Evolutionary conservation across 2,113 vertebrate species (phyloP).

Genomic region (Ochotona curzoniae): DNA sequence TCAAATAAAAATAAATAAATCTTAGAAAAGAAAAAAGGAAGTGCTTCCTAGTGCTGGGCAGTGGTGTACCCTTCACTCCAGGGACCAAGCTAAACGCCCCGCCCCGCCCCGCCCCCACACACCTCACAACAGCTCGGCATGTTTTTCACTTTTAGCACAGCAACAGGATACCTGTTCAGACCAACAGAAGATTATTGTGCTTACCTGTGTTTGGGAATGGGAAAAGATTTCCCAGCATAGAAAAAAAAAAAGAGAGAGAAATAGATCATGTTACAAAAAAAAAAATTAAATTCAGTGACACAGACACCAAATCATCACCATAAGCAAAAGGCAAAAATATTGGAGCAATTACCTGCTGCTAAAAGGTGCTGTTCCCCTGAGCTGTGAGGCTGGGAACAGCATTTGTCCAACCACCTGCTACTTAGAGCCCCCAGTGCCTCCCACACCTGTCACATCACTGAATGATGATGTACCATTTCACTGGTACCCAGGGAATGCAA

Average conservation of each 20-base stretch:
- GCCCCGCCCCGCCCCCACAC: too few relatives aligned
- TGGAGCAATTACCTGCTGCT: background rate
- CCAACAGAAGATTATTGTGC: background rate
- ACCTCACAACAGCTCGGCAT: background rate
- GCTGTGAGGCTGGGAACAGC: background rate
- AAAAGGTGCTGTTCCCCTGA: background rate
- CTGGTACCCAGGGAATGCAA: background rate
- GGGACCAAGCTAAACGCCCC: background rate
- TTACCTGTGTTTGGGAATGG: background rate
- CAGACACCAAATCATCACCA: background rate
- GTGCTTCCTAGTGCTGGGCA: background rate
- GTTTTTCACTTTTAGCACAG: background rate
- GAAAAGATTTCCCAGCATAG: background rate
- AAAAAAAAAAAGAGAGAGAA: background rate
- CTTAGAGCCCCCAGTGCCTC: background rate
- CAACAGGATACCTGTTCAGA: background rate
- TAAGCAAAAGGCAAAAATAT: conserved; percentile 17
- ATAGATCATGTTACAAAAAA: background rate
- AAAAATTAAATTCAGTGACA: background rate
- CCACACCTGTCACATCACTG: background rate
- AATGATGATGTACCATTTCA: background rate
- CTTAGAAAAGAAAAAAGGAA: background rate
- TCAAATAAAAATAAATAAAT: too few relatives aligned
- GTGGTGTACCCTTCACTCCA: background rate
- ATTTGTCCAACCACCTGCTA: background rate